phyloP scores from a whole-genome alignment of 1,140 invertebrate species.

The Drosophila insularis region DNA sequence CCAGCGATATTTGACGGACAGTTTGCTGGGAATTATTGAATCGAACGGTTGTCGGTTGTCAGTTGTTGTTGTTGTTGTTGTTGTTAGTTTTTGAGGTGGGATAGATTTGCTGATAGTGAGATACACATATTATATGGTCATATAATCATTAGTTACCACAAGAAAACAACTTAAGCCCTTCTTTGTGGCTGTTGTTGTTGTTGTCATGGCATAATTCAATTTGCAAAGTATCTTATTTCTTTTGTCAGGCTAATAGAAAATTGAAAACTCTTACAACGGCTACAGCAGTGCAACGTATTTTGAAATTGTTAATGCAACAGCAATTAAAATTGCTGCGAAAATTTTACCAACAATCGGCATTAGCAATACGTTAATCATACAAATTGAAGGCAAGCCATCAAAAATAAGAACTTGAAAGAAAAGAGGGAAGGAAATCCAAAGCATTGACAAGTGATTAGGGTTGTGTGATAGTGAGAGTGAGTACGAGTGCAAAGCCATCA shows the following conservation, averaged over 20 bases:
- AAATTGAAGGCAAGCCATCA: background rate
- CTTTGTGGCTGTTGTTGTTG: conserved; percentile 13
- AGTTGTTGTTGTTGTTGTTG: too few relatives aligned
- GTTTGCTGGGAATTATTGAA: conserved; percentile 22
- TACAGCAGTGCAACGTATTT: conserved; percentile 81
- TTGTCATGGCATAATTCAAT: conserved; percentile 32
- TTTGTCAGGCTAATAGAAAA: conserved; percentile 42
- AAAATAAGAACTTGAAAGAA: background rate
- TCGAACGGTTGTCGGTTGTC: conserved; percentile 29
- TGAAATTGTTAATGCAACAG: conserved; percentile 82
- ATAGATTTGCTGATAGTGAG: background rate
- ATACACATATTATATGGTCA: background rate
- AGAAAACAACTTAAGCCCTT: conserved; percentile 61
- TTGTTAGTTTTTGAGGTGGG: too few relatives aligned
- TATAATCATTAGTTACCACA: background rate
- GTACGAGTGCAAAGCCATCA: conserved; percentile 32
- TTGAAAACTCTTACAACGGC: conserved; percentile 64
- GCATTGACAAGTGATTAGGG: conserved; percentile 11
- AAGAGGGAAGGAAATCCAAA: background rate
- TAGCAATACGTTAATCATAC: conserved; percentile 66
- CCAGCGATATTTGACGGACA: conserved; percentile 15
- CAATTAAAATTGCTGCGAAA: conserved; percentile 80
- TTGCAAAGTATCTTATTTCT: conserved; percentile 9
- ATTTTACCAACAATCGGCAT: conserved; percentile 67
- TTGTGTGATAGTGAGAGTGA: background rate